Percentiles rank a stretch among this genome's conserved stretches.
Evolutionary conservation across 2,113 vertebrate species (phyloP).

Genomic region (Toxotes jaculatrix): DNA sequence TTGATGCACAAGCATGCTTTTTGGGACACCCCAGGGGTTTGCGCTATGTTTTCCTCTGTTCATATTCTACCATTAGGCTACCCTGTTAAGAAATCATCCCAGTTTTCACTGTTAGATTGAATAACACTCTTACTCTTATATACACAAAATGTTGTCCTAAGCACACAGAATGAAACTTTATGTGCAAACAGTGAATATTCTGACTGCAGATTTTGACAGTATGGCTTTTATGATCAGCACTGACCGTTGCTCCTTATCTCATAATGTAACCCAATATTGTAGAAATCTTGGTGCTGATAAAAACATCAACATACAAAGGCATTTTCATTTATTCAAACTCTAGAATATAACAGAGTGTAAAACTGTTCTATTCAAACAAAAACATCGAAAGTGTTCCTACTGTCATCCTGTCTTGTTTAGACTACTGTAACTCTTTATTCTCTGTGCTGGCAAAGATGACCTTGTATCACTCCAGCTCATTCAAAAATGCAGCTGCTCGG

Average conservation of each 20-base stretch:
- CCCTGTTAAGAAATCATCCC: not conserved
- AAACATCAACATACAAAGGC: too few relatives aligned
- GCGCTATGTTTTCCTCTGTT: not conserved
- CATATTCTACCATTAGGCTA: not conserved
- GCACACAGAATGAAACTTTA: not conserved
- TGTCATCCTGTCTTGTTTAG: not conserved
- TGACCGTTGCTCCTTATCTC: not conserved
- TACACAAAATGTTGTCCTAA: not conserved
- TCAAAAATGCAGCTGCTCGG: conserved; percentile 3
- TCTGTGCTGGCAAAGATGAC: not conserved
- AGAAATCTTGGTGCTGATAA: not conserved
- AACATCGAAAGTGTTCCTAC: not conserved
- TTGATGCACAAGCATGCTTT: not conserved
- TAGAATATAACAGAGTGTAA: not conserved
- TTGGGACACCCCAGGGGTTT: not conserved
- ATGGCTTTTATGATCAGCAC: not conserved
- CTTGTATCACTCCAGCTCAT: not conserved
- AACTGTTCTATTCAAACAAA: not conserved
- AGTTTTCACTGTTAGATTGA: not conserved
- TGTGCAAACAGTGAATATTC: not conserved
- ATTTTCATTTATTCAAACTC: not conserved
- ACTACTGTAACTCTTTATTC: not conserved
- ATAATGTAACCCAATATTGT: not conserved
- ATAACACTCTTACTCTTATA: not conserved
- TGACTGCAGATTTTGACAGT: not conserved